Evolutionary conservation across 1,140 invertebrate genomes (phyloP).

Genomic region (Paraescarpia echinospica): DNA sequence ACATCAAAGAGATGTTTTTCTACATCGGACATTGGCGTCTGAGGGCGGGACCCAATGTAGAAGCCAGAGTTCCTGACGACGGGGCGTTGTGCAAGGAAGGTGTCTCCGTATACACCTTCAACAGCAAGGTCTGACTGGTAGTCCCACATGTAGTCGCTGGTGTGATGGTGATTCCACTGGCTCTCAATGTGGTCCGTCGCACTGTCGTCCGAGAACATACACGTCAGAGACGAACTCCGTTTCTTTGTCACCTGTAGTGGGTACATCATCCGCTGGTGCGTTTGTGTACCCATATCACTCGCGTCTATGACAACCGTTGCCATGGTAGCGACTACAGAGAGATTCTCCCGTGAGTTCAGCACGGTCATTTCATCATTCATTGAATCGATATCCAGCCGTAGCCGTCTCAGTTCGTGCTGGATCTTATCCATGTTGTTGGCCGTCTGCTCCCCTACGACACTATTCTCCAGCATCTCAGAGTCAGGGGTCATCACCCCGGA

Average conservation of each 20-base stretch:
- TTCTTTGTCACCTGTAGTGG: not conserved
- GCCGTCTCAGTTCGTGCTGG: constrained; percentile 17
- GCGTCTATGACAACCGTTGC: not conserved
- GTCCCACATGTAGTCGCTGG: constrained; percentile 21
- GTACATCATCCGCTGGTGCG: not conserved
- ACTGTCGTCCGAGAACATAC: not conserved
- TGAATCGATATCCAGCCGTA: constrained; percentile 6
- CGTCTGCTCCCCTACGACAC: not conserved
- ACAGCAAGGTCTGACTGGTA: constrained; percentile 19
- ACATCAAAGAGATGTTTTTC: not conserved
- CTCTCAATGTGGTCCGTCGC: not conserved
- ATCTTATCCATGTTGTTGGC: constrained; percentile 19
- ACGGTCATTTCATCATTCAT: constrained; percentile 11
- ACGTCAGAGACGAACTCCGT: not conserved
- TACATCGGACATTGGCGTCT: not conserved
- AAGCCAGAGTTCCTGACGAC: not conserved
- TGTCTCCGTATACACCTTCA: not conserved
- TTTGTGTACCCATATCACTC: not conserved
- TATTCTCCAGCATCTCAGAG: not conserved
- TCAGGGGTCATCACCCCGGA: not conserved
- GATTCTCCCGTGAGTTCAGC: constrained; percentile 14
- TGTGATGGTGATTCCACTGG: not conserved
- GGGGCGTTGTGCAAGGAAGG: constrained; percentile 11
- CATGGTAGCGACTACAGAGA: not conserved
- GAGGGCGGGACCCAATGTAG: not conserved